Evolutionary conservation across 2,888 invertebrate species (phyloP).

Genomic region (Atrina japonica): DNA sequence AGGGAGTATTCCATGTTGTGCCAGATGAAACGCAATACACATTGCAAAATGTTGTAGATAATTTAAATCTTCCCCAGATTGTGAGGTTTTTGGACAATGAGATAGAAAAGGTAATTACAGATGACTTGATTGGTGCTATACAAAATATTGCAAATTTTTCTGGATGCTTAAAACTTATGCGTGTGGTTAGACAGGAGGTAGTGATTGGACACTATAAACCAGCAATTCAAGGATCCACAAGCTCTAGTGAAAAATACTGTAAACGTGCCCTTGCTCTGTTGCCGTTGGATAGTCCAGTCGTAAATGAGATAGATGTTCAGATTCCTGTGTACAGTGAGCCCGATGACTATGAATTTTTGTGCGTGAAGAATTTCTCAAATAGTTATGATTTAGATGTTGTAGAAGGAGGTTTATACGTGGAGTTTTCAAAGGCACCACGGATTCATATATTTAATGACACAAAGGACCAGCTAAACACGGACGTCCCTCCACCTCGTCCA

Average conservation of each 20-base stretch:
- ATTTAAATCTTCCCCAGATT: conserved; percentile 29
- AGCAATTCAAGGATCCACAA: neutral
- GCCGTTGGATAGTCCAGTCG: conserved; percentile 31
- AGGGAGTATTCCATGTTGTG: conserved; percentile 18
- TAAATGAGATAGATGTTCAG: conserved; percentile 35
- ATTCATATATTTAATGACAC: conserved; percentile 10
- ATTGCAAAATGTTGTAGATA: conserved; percentile 27
- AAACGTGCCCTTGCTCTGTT: conserved; percentile 31
- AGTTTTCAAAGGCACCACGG: conserved; percentile 25
- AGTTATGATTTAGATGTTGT: conserved; percentile 26
- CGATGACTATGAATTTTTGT: conserved; percentile 28
- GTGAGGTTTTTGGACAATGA: conserved; percentile 36
- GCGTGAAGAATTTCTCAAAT: conserved; percentile 20
- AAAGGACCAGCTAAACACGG: neutral
- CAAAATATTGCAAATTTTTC: conserved; percentile 26
- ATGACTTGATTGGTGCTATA: conserved; percentile 23
- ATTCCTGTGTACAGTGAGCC: conserved; percentile 22
- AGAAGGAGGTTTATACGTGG: conserved; percentile 37
- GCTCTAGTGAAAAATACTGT: neutral
- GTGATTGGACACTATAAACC: conserved; percentile 40
- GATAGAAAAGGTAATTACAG: conserved; percentile 28
- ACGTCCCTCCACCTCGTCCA: conserved; percentile 14
- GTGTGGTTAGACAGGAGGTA: conserved; percentile 32
- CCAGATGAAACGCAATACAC: conserved; percentile 35
- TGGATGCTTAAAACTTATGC: conserved; percentile 24